These are phyloP conservation scores for Euglossa dilemma DNA, from an alignment of 1,140 invertebrate genomes.

Conservation along the genomic window DNA sequence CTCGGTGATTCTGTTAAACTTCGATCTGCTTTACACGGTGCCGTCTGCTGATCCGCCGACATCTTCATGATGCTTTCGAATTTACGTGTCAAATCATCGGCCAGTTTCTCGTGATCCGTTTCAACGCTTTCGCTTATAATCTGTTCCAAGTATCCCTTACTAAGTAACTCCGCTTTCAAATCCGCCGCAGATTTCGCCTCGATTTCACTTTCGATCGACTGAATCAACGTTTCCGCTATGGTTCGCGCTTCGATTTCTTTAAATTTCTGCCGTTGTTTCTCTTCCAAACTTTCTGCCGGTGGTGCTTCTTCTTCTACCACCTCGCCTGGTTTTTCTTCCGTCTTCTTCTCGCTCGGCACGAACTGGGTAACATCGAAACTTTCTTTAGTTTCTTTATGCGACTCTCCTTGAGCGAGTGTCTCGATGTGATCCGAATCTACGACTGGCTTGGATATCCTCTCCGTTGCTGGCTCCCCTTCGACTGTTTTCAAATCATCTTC, in stretches of 20 bases:
- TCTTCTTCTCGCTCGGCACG: slow-evolving; percentile 30
- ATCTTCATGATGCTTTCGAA: slow-evolving; percentile 74
- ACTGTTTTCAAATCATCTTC: slow-evolving; percentile 57
- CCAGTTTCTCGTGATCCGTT: slow-evolving; percentile 72
- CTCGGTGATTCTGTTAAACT: slow-evolving; percentile 25
- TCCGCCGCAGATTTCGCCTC: slow-evolving; percentile 68
- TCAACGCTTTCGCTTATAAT: slow-evolving; percentile 61
- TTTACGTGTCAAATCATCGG: slow-evolving; percentile 77
- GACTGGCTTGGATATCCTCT: neutral
- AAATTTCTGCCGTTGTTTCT: slow-evolving; percentile 62
- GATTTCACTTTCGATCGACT: slow-evolving; percentile 78
- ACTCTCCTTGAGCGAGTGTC: slow-evolving; percentile 63
- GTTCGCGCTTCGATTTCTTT: slow-evolving; percentile 74
- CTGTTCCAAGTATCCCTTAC: slow-evolving; percentile 64
- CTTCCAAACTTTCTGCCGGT: slow-evolving; percentile 53
- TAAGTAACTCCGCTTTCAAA: slow-evolving; percentile 59
- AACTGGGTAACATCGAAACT: slow-evolving; percentile 42
- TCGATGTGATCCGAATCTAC: slow-evolving; percentile 57
- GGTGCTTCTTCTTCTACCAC: neutral
- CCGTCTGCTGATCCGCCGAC: slow-evolving; percentile 14
- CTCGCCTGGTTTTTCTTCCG: neutral
- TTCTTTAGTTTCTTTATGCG: slow-evolving; percentile 62
- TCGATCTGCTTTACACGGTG: neutral
- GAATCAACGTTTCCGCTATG: slow-evolving; percentile 74
- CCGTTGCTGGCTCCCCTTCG: slow-evolving; percentile 22